Conservation (phyloP, 2,888 invertebrate species). For the Agrilus biguttatus region DNA sequence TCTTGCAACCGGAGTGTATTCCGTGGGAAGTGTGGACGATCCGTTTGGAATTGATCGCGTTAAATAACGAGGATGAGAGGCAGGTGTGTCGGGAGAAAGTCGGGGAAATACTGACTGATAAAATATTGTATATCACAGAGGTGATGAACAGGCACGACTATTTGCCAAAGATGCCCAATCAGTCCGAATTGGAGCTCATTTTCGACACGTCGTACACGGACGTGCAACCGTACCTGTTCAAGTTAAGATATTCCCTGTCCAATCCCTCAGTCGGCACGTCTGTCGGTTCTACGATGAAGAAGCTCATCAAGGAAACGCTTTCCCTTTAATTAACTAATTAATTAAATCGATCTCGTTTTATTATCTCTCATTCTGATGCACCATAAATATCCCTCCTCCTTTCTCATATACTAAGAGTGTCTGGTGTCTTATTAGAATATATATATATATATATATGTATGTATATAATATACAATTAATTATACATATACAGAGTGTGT, state of each 20-base stretch:
- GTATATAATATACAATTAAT: no score
- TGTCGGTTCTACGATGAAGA: constrained; percentile 79
- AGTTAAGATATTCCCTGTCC: constrained; percentile 70
- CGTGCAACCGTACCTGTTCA: constrained; percentile 94
- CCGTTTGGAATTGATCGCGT: constrained; percentile 72
- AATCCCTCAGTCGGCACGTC: constrained; percentile 60
- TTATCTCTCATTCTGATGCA: constrained; percentile 1
- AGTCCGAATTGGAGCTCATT: constrained; percentile 80
- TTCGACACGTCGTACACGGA: constrained; percentile 89
- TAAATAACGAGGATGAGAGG: constrained; percentile 76
- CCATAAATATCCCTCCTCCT: no score
- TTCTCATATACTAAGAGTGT: no score
- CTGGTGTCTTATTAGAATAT: no score
- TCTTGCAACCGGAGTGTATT: constrained; percentile 78
- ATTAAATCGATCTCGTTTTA: constrained; percentile 6
- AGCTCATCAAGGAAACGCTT: constrained; percentile 76
- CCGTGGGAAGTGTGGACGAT: constrained; percentile 99
- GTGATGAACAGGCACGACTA: constrained; percentile 93
- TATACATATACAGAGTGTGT: no score
- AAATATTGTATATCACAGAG: constrained; percentile 87
- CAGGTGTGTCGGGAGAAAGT: constrained; percentile 78
- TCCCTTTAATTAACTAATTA: constrained; percentile 43
- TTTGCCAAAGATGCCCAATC: constrained; percentile 89
- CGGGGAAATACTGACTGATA: constrained; percentile 78
- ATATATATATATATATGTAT: no score